phyloP scores from a whole-genome alignment of 2,888 invertebrate genomes.

The Euproctis similis region DNA sequence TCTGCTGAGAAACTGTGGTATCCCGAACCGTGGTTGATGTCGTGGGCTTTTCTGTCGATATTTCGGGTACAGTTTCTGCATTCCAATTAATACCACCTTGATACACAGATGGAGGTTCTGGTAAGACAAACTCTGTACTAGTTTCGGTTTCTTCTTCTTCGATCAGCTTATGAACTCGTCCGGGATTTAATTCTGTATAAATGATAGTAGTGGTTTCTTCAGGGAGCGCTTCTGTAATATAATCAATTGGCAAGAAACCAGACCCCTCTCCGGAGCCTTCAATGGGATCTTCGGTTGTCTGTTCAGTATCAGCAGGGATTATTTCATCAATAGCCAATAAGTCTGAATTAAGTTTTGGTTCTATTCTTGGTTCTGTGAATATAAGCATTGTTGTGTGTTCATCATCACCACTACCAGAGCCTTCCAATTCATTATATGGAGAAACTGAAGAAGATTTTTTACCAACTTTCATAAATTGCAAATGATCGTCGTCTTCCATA shows the following conservation, averaged over 20 bases:
- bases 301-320: constrained; percentile 33
- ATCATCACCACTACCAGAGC: constrained; percentile 51
- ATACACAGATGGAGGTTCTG: constrained; percentile 42
- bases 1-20: constrained; percentile 62
- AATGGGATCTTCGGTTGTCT: constrained; percentile 44
- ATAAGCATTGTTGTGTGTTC: constrained; percentile 59
- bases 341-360: constrained; percentile 24
- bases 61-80: constrained; percentile 27
- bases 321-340: constrained; percentile 38
- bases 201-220: constrained; percentile 38
- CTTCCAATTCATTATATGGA: constrained; percentile 43
- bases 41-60: constrained; percentile 35
- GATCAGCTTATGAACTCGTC: constrained; percentile 30
- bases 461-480: constrained; percentile 54
- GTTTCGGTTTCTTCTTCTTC: constrained; percentile 35
- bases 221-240: constrained; percentile 4
- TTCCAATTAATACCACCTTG: constrained; percentile 51
- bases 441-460: constrained; percentile 32
- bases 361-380: constrained; percentile 31
- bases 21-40: constrained; percentile 51
- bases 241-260: constrained; percentile 26
- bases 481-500: constrained; percentile 57
- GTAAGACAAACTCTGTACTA: constrained; percentile 53
- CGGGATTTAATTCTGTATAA: constrained; percentile 41
- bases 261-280: constrained; percentile 65